Base-by-base conservation (phyloP, 2,888 invertebrate genomes). In the Synanthedon tipuliformis region DNA sequence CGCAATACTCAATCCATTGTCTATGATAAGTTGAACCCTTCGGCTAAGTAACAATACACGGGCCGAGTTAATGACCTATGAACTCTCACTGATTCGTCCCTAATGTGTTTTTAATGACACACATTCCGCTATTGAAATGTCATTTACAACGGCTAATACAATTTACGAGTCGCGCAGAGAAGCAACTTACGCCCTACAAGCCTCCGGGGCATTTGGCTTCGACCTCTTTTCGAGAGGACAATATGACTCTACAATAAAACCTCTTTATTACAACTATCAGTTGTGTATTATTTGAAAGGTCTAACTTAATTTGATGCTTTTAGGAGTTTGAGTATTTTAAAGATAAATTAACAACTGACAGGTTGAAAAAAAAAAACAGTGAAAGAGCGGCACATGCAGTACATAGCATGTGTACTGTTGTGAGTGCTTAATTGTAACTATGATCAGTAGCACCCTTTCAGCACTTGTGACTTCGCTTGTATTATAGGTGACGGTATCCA, bases 101-200 rank as follows among this genome's bases (percentile, higher is more conserved):
- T 84, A 84, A 84, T 83, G 83, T 75, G 71, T 76, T 81, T 83
- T 83, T 84, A 84, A 84, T 83, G 83, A 79, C 76, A 58, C 65
- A 75, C 75, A 75, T 75, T 81, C 70, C 64, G 73, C 74, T 78
- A 82, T 82, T 81, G 81, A 79, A 75, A 71, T 75, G 76, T 76
- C 78, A 71, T 79, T 72, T 75, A 75, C 73, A 75, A 76, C 67
- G 71, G 71, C 68, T 67, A 68, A 70, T 67, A 63, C 68, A 73
- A 79, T 81, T 80, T 80, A 76, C 65, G 69, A 60, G 61, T 57
- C 10, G 45, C 40, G 50, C 53, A 50, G 51, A 45, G 10, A n/a
- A 15, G 13, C 45, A 13, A n/a, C 15, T 15, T n/a, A 45, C 7
- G 12, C 12, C 45, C 15, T 45, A 13, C 45, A 13, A 3, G 15